Evolutionary conservation across 2,797 vertebrate genomes (phyloP), one percentile per base, ranked within the genome.

Genomic region (Semaprochilodus insignis): DNA sequence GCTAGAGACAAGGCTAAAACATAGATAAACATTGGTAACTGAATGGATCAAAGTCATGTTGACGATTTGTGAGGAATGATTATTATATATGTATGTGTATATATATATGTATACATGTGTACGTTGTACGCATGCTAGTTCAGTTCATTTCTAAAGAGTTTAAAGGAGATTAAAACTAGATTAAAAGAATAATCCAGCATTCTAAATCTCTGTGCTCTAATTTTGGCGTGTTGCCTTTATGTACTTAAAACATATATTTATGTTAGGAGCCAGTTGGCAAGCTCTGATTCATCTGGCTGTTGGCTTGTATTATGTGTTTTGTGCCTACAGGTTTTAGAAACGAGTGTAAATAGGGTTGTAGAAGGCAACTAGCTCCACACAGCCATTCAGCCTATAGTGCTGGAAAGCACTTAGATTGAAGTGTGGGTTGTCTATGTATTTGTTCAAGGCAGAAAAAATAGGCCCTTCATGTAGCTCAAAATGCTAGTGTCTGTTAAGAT

Each of bases 391-490:
- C 63, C 23, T 25, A n/a, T 66, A 23, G 60, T 23, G 17, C 62
- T 4, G 27, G 23, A 52, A 11, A 51, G 65, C 73, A 70, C 57
- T 52, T 52, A 36, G 23, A 54, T 60, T 60, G 52, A 57, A 31
- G 52, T 19, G 54, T 77, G 31, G 25, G 13, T 44, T 25, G 74
- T 71, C n/a, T 55, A 10, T 44, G n/a, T 65, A 52, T 16, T 19
- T 55, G 76, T 78, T 31, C 27, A 13, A 16, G 34, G 34, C 55
- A 52, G 44, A 34, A 34, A 60, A 25, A 63, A 73, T 51, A 59
- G 65, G 75, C 34, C 52, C 67, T 73, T 77, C 27, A 40, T 55
- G 67, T 48, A 78, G 60, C 52, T 82, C 48, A 55, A 21, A 54
- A 63, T 44, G 51, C 59, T 57, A 48, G 31, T 51, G 48, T 40